Percentiles rank a stretch among this genome's conserved stretches.
Evolutionary conservation across 2,888 invertebrate genomes (phyloP).

Genomic region (Osmoderma eremita): DNA sequence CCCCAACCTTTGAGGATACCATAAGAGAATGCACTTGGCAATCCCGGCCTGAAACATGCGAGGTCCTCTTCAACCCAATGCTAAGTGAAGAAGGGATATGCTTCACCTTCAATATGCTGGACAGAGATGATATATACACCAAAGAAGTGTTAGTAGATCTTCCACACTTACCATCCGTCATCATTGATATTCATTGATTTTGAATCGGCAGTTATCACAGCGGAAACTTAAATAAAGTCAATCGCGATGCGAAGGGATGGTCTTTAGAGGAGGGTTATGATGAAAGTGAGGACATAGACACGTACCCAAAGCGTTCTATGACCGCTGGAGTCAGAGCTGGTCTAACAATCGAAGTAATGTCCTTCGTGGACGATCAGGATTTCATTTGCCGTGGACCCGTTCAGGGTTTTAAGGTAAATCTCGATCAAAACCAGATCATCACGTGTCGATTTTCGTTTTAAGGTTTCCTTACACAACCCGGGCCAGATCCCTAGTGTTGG

Average conservation of each 20-base stretch:
- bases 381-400: conserved; percentile 78
- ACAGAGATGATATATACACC: conserved; percentile 70
- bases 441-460: conserved; percentile 1
- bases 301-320: conserved; percentile 75
- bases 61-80: conserved; percentile 71
- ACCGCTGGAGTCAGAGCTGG: conserved; percentile 75
- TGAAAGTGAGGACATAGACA: conserved; percentile 61
- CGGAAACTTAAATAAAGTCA: conserved; percentile 55
- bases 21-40: conserved; percentile 64
- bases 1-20: conserved; percentile 58
- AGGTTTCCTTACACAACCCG: conserved; percentile 76
- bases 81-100: conserved; percentile 79
- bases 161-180: too few species aligned
- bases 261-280: conserved; percentile 74
- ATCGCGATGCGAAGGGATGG: conserved; percentile 66
- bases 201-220: conserved; percentile 45
- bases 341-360: conserved; percentile 71
- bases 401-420: conserved; percentile 75
- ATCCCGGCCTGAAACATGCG: conserved; percentile 65
- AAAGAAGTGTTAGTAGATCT: conserved; percentile 65
- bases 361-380: conserved; percentile 71
- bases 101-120: conserved; percentile 77
- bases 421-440: conserved; percentile 50
- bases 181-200: too few species aligned
- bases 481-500: conserved; percentile 75